Conservation (phyloP, 2,113 vertebrate genomes). For the Promerops cafer region DNA sequence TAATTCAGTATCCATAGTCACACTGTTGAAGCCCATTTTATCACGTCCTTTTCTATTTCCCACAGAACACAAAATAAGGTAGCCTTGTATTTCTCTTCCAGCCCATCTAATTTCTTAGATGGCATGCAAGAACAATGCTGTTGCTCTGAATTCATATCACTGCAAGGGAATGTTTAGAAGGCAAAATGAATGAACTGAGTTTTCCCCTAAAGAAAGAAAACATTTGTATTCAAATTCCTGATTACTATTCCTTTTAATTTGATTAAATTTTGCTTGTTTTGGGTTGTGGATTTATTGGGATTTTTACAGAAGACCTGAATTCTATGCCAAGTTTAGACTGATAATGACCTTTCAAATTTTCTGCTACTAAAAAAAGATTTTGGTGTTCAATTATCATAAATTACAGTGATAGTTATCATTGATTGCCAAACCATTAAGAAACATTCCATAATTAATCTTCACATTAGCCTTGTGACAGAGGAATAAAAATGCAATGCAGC, state of each 20-base stretch:
- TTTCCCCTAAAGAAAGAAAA: background rate
- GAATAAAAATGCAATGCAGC: background rate
- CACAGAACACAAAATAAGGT: background rate
- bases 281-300: background rate
- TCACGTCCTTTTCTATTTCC: background rate
- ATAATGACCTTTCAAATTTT: background rate
- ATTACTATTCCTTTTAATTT: background rate
- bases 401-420: background rate
- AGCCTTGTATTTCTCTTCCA: background rate
- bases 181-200: background rate
- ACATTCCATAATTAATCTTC: background rate
- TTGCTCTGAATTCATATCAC: background rate
- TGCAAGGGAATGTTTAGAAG: background rate
- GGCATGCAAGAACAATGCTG: background rate
- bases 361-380: background rate
- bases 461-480: background rate
- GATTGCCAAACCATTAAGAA: background rate
- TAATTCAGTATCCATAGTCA: background rate
- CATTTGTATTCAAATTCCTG: background rate
- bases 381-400: background rate
- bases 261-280: background rate
- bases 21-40: background rate
- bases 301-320: background rate
- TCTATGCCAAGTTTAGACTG: background rate
- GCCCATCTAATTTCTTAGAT: background rate